Conservation (phyloP, 2,888 invertebrate genomes). For the Diaphora mendica region DNA sequence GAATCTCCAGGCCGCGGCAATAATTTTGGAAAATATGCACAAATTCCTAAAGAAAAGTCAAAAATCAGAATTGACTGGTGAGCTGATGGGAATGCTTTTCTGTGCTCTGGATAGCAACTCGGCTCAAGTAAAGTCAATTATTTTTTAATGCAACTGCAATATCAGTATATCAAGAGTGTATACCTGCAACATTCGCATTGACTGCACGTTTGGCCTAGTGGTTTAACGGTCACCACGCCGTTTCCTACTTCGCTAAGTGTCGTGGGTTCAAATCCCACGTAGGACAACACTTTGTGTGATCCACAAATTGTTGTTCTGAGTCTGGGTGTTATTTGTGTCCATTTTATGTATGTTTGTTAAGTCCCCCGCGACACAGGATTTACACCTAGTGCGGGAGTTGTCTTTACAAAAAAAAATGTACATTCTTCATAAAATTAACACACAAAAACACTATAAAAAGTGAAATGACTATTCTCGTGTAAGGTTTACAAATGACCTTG, state of each 20-base stretch:
- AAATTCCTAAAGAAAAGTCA: conserved; percentile 95
- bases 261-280: too few species aligned
- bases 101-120: conserved; percentile 95
- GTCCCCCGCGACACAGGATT: too few species aligned
- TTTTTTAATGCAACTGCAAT: conserved; percentile 1
- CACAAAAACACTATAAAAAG: not conserved
- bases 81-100: conserved; percentile 95
- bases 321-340: too few species aligned
- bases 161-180: not conserved
- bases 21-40: conserved; percentile 95
- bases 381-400: too few species aligned
- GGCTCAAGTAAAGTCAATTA: conserved; percentile 94
- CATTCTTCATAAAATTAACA: not conserved
- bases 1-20: conserved; percentile 94
- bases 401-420: too few species aligned
- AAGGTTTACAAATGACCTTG: not conserved
- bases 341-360: too few species aligned
- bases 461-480: not conserved
- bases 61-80: conserved; percentile 91
- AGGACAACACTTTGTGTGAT: too few species aligned
- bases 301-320: too few species aligned
- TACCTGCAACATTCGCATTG: not conserved
- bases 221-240: too few species aligned
- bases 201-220: too few species aligned
- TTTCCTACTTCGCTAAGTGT: too few species aligned